Evolutionary conservation across 1,140 invertebrate genomes (phyloP).

Genomic region (Drosophila lowei): DNA sequence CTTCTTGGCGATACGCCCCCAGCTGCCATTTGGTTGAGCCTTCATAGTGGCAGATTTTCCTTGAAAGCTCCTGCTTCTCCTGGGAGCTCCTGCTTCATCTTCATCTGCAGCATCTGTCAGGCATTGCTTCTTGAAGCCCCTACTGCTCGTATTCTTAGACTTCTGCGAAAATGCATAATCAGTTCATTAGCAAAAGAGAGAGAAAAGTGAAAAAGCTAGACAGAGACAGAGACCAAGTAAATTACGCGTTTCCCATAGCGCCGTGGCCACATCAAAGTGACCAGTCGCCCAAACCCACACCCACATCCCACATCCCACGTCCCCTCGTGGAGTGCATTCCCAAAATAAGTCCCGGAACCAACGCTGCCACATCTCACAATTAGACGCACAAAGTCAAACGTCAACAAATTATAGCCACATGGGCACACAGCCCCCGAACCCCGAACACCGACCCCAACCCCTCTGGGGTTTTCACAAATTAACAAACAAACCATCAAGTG

Average conservation of each 20-base stretch:
- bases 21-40: no score
- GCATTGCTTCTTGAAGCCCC: neutral
- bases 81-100: no score
- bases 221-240: conserved; percentile 51
- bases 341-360: conserved; percentile 29
- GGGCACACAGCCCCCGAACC: conserved; percentile 50
- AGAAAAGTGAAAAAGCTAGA: conserved; percentile 13
- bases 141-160: no score
- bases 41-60: conserved; percentile 16
- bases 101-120: conserved; percentile 34
- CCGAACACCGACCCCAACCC: neutral
- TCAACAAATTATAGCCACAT: conserved; percentile 82
- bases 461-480: conserved; percentile 61
- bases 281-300: conserved; percentile 39
- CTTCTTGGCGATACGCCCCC: no score
- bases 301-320: conserved; percentile 4
- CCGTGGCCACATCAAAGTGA: conserved; percentile 75
- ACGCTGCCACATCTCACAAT: conserved; percentile 65
- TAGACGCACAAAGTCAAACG: conserved; percentile 81
- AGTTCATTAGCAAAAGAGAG: conserved; percentile 69
- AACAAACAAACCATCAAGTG: conserved; percentile 73
- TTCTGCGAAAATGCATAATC: conserved; percentile 60
- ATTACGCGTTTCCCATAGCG: conserved; percentile 74
- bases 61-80: no score
- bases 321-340: conserved; percentile 44